A percentile compares a stretch with the other conserved stretches of the same genome.
These are phyloP conservation scores for Actinopyga echinites DNA, from an alignment of 53 echinoderm and acorn worm species.

Conservation along the genomic window DNA sequence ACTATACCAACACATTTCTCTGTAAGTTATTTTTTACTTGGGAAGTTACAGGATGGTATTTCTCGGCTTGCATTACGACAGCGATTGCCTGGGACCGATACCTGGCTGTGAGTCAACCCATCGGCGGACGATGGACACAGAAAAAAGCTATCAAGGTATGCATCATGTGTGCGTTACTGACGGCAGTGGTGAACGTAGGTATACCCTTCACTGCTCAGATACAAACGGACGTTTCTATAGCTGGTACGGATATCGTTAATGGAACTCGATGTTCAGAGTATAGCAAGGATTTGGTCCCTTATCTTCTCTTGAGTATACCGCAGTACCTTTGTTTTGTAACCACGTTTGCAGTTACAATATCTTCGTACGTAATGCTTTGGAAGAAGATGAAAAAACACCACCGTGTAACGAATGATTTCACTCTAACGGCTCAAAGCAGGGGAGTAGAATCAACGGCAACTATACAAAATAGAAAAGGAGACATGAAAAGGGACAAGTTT, in stretches of 20 bases:
- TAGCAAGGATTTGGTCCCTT: background rate
- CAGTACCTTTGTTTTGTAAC: background rate
- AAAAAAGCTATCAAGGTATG: slow-evolving; percentile 38
- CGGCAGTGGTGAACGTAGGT: background rate
- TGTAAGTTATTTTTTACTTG: slow-evolving; percentile 17
- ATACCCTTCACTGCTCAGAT: background rate
- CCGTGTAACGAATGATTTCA: background rate
- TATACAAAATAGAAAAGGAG: no score
- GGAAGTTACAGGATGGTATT: slow-evolving; percentile 24
- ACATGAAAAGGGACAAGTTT: no score
- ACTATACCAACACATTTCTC: background rate
- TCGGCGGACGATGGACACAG: slow-evolving; percentile 36
- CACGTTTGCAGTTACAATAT: background rate
- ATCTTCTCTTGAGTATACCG: background rate
- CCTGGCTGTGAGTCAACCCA: slow-evolving; percentile 58
- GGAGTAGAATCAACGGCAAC: no score
- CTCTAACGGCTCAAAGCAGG: background rate
- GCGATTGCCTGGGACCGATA: slow-evolving; percentile 70
- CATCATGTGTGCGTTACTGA: background rate
- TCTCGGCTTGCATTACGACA: slow-evolving; percentile 54
- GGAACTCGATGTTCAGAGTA: background rate
- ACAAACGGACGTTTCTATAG: no score
- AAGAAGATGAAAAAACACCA: background rate
- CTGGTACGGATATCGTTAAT: background rate
- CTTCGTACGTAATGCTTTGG: background rate